A percentile compares a stretch with the other conserved stretches of the same genome.
Evolutionary conservation across 2,797 vertebrate genomes (phyloP).

Genomic region (Anomalospiza imberbis): DNA sequence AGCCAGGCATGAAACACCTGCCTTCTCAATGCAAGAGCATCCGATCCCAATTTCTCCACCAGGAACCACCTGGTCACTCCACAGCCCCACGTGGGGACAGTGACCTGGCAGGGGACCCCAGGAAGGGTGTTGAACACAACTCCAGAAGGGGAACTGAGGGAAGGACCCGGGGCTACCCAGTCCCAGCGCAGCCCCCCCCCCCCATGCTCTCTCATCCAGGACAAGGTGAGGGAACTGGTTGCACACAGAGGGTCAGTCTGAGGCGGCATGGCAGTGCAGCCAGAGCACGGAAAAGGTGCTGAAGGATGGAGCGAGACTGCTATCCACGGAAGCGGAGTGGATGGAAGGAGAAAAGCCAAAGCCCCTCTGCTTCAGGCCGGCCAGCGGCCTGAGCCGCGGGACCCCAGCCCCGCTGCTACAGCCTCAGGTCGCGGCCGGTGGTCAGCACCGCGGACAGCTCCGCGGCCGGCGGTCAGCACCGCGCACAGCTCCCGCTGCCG

Average conservation of each 20-base stretch:
- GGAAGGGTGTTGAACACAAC: background rate
- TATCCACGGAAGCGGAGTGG: fast-evolving
- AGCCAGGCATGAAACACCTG: background rate
- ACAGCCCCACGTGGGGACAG: background rate
- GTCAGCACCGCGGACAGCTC: slow-evolving; percentile 1
- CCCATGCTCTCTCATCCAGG: fast-evolving
- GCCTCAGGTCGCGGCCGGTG: no score
- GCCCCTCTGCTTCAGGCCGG: background rate
- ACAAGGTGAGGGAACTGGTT: background rate
- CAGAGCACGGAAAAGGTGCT: background rate
- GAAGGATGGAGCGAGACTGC: background rate
- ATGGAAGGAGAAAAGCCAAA: background rate
- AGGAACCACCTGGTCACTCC: background rate
- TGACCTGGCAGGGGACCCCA: background rate
- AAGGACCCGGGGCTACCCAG: background rate
- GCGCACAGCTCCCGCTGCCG: background rate
- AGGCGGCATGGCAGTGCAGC: fast-evolving
- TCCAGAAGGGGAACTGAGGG: background rate
- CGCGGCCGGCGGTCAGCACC: background rate
- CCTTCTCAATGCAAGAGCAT: background rate
- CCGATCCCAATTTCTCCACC: fast-evolving
- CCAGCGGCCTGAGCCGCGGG: background rate
- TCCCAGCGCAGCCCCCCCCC: fast-evolving
- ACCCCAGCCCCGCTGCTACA: fast-evolving
- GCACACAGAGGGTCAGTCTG: background rate